Percentiles rank a stretch among this genome's conserved stretches.
Evolutionary conservation across 2,888 invertebrate genomes (phyloP).

Genomic region (Gonocerus acuteangulatus): DNA sequence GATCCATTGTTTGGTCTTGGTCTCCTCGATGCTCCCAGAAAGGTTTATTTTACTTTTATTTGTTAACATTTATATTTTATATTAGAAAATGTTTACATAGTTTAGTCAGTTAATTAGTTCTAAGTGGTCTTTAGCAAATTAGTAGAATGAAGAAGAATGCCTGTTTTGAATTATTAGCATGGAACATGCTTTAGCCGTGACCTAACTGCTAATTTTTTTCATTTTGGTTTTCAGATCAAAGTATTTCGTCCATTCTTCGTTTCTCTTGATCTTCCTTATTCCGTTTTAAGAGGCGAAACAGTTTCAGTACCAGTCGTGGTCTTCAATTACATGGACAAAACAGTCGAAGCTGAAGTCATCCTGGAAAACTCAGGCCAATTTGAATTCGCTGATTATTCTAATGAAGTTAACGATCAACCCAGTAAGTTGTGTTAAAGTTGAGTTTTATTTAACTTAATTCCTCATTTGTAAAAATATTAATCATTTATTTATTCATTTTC

Average conservation of each 20-base stretch:
- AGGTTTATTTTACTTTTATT: conserved; percentile 42
- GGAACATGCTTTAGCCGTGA: too few species aligned
- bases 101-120: too few species aligned
- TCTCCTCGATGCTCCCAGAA: conserved; percentile 57
- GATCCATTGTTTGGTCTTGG: conserved; percentile 70
- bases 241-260: conserved; percentile 81
- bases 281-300: conserved; percentile 82
- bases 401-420: conserved; percentile 61
- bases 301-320: conserved; percentile 80
- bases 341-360: conserved; percentile 70
- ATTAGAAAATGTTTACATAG: too few species aligned
- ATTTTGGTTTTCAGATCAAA: conserved; percentile 47
- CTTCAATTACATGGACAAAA: conserved; percentile 76
- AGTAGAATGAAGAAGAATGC: too few species aligned
- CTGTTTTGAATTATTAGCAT: too few species aligned
- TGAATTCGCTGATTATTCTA: conserved; percentile 71
- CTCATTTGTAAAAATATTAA: background rate
- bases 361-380: conserved; percentile 76
- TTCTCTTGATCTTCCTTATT: conserved; percentile 77
- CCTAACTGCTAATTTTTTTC: background rate
- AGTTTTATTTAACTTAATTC: background rate
- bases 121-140: too few species aligned
- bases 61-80: too few species aligned
- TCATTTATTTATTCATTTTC: background rate
- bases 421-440: conserved; percentile 49